Conservation (phyloP, 2,888 invertebrate species). For the Latheticus oryzae region DNA sequence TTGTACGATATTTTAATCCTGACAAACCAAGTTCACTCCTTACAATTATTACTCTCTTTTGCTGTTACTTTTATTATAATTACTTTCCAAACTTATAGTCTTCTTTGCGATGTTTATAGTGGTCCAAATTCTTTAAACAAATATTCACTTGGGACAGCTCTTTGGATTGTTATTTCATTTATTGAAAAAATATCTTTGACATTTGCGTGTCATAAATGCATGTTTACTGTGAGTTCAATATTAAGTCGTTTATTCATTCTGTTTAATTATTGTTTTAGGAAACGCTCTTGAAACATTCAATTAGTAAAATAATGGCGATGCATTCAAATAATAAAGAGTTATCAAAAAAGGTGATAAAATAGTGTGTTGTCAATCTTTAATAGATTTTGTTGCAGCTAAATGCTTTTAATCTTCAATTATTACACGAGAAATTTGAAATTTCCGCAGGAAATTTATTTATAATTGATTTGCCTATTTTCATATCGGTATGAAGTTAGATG, state of each 20-base stretch:
- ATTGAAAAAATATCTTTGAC: conserved; percentile 26
- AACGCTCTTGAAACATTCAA: too few species aligned
- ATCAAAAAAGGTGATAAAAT: too few species aligned
- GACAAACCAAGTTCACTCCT: conserved; percentile 6
- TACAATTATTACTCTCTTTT: conserved; percentile 19
- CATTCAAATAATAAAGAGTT: conserved; percentile 13
- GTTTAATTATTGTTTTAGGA: too few species aligned
- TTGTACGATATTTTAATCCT: conserved; percentile 16
- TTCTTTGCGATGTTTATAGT: conserved; percentile 22
- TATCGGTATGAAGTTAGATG: conserved; percentile 13
- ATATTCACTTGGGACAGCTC: conserved; percentile 15
- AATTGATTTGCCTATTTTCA: conserved; percentile 27
- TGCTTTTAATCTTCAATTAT: conserved; percentile 15
- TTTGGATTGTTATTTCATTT: conserved; percentile 18
- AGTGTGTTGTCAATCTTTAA: too few species aligned
- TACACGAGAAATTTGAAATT: conserved; percentile 20
- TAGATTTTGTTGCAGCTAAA: conserved; percentile 3
- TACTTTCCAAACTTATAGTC: conserved; percentile 29
- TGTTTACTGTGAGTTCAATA: conserved; percentile 24
- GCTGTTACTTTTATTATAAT: conserved; percentile 15
- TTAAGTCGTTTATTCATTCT: neutral
- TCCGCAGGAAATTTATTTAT: conserved; percentile 14
- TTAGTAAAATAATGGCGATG: conserved; percentile 1
- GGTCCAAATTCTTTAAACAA: conserved; percentile 14
- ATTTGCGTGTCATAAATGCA: conserved; percentile 16